phyloP scores from a whole-genome alignment of 2,888 invertebrate species.

The Alloscopus bannaensis region DNA sequence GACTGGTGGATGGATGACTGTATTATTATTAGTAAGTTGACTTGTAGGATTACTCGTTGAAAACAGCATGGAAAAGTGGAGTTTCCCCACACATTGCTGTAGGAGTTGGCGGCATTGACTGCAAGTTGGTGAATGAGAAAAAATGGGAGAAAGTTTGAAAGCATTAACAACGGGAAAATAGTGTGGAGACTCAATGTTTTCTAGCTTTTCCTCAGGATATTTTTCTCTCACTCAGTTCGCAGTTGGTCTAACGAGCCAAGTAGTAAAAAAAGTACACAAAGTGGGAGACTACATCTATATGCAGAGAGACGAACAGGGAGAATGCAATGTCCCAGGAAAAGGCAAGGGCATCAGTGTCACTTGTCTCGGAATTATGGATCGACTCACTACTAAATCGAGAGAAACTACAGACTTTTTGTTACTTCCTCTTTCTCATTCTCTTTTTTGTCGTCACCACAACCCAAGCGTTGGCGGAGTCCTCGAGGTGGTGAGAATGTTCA shows the following conservation, averaged over 20 bases:
- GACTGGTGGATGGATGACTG: slow-evolving; percentile 59
- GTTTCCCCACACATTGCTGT: slow-evolving; percentile 22
- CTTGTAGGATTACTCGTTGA: slow-evolving; percentile 56
- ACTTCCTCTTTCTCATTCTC: slow-evolving; percentile 51
- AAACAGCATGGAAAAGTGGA: slow-evolving; percentile 55
- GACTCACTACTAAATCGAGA: slow-evolving; percentile 63
- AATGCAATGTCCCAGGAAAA: slow-evolving; percentile 58
- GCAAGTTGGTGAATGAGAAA: slow-evolving; percentile 13
- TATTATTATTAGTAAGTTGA: slow-evolving; percentile 60
- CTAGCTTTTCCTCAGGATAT: slow-evolving; percentile 28
- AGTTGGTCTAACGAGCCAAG: slow-evolving; percentile 26
- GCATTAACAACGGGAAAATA: slow-evolving; percentile 50
- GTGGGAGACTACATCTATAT: too few species aligned
- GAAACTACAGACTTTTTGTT: slow-evolving; percentile 60
- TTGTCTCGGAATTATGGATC: slow-evolving; percentile 65
- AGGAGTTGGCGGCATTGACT: not conserved
- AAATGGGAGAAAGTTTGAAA: slow-evolving; percentile 43
- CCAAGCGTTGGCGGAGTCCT: slow-evolving; percentile 26
- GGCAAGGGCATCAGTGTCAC: slow-evolving; percentile 64
- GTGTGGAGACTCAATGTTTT: slow-evolving; percentile 52
- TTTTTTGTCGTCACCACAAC: slow-evolving; percentile 31
- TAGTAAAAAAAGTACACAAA: slow-evolving; percentile 22
- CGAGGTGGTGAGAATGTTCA: slow-evolving; percentile 42
- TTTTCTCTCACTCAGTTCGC: slow-evolving; percentile 2
- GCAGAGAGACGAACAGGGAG: slow-evolving; percentile 22